Percentiles rank a stretch among this genome's conserved stretches.
Evolutionary conservation across 2,113 vertebrate genomes (phyloP).

Genomic region (Fulica atra): DNA sequence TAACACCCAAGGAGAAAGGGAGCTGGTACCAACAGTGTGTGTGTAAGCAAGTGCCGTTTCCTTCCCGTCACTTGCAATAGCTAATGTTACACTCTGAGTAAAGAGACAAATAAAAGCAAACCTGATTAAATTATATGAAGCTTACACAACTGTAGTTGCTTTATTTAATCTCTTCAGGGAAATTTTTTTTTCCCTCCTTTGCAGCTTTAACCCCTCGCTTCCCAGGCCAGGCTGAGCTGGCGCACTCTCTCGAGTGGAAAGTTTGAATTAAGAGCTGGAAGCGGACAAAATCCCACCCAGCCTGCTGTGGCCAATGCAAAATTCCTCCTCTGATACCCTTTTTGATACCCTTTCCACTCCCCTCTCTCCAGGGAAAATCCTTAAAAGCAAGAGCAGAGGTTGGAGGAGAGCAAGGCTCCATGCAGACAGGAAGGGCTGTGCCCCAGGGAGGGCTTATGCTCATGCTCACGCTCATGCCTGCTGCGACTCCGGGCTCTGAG

Average conservation of each 20-base stretch:
- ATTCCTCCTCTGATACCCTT: neutral
- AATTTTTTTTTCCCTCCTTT: neutral
- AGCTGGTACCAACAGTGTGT: neutral
- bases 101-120: slow-evolving; percentile 69
- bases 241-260: neutral
- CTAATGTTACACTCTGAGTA: slow-evolving; percentile 63
- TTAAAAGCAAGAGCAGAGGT: neutral
- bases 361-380: neutral
- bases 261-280: neutral
- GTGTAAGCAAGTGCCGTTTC: neutral
- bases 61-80: slow-evolving; percentile 46
- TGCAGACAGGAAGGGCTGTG: slow-evolving; percentile 2
- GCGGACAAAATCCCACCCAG: neutral
- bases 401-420: neutral
- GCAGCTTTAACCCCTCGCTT: slow-evolving; percentile 33
- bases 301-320: neutral
- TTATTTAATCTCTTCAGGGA: slow-evolving; percentile 58
- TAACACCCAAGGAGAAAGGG: neutral
- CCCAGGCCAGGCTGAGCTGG: neutral
- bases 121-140: slow-evolving; percentile 64
- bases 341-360: neutral
- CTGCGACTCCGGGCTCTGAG: neutral
- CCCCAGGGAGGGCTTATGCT: neutral
- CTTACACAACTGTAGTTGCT: slow-evolving; percentile 57
- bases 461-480: neutral